A percentile compares a stretch with the other conserved stretches of the same genome.
Evolutionary conservation across 2,797 vertebrate species (phyloP).

Genomic region (Limnodromus scolopaceus): DNA sequence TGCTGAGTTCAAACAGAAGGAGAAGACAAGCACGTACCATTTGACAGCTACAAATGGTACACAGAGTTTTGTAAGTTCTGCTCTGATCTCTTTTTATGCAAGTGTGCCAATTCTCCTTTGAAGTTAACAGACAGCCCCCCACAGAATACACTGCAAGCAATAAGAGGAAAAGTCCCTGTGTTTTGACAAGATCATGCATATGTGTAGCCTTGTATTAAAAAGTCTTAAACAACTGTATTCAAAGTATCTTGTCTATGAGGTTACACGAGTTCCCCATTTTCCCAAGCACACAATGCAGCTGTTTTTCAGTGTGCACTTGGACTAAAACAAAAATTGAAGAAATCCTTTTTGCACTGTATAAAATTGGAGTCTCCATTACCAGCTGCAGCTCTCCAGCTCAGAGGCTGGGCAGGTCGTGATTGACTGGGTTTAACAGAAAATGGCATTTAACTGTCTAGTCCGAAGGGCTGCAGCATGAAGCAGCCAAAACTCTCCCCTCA

Average conservation of each 20-base stretch:
- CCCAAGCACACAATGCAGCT: fast-evolving
- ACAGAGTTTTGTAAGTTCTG: not conserved
- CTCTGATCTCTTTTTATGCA: not conserved
- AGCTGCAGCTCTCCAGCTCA: not conserved
- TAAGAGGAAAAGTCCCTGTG: not conserved
- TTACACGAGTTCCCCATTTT: not conserved
- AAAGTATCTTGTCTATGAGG: not conserved
- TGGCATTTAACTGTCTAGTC: not conserved
- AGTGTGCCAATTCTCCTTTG: not conserved
- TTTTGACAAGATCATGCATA: not conserved
- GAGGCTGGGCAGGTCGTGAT: not conserved
- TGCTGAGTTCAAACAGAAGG: not conserved
- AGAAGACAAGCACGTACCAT: not conserved
- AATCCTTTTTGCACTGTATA: not conserved
- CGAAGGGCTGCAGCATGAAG: not conserved
- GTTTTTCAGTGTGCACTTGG: not conserved
- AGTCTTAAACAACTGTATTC: not conserved
- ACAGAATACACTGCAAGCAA: not conserved
- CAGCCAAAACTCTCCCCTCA: not conserved
- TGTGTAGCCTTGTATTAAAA: not conserved
- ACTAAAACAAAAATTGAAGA: not conserved
- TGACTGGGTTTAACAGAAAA: not conserved
- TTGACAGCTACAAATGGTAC: not conserved
- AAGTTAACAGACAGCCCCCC: not conserved
- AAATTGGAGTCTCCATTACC: not conserved